phyloP scores from a whole-genome alignment of 2,888 invertebrate species.

The Leptopilina drosophilae region DNA sequence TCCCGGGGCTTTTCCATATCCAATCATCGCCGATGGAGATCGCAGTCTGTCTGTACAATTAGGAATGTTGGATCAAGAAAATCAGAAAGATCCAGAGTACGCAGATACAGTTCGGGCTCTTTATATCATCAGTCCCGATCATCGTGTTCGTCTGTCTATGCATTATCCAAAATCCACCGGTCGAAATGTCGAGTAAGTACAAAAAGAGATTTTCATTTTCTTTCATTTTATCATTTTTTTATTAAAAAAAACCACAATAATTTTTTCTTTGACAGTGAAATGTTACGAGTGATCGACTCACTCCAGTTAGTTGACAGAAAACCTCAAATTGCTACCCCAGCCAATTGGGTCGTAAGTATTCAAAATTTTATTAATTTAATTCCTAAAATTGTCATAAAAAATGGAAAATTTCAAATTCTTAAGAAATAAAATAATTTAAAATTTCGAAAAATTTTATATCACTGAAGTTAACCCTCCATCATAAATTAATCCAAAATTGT shows the following conservation, averaged over 20 bases:
- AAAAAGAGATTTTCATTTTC: background rate
- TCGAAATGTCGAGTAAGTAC: slow-evolving; percentile 88
- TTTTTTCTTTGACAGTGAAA: slow-evolving; percentile 82
- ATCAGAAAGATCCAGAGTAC: slow-evolving; percentile 82
- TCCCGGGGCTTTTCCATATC: slow-evolving; percentile 87
- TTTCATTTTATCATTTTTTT: background rate
- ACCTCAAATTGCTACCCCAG: slow-evolving; percentile 89
- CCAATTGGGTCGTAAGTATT: slow-evolving; percentile 87
- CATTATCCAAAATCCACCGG: slow-evolving; percentile 92
- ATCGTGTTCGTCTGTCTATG: slow-evolving; percentile 87
- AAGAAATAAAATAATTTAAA: no score
- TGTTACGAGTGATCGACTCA: slow-evolving; percentile 89
- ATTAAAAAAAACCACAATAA: background rate
- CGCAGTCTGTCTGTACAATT: slow-evolving; percentile 85
- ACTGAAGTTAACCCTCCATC: no score
- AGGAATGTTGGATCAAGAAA: slow-evolving; percentile 88
- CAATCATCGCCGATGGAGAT: slow-evolving; percentile 88
- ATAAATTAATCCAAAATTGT: no score
- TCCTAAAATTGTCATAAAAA: no score
- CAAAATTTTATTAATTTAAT: background rate
- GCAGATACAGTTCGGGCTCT: slow-evolving; percentile 87
- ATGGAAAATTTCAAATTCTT: no score
- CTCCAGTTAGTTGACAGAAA: slow-evolving; percentile 85
- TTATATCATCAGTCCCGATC: slow-evolving; percentile 89
- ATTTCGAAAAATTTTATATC: no score